Evolutionary conservation across 2,113 vertebrate species (phyloP).

Genomic region (Lagenorhynchus albirostris): DNA sequence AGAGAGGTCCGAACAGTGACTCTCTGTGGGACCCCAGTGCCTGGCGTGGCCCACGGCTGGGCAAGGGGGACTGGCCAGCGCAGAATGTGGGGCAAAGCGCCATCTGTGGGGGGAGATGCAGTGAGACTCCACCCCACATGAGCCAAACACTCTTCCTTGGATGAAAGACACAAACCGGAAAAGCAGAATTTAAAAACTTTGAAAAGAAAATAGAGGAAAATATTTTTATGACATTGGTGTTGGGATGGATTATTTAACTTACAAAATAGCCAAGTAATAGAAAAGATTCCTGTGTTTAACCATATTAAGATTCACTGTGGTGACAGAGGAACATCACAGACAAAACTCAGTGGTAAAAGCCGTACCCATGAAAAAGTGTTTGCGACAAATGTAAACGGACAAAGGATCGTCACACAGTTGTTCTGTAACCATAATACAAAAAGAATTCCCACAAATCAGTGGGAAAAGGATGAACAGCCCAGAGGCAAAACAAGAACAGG

Average conservation of each 20-base stretch:
- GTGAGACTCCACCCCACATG: rapidly evolving
- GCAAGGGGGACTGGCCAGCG: neutral
- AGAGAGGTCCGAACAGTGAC: rapidly evolving
- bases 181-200: neutral
- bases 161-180: no score
- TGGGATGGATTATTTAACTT: neutral
- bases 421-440: rapidly evolving
- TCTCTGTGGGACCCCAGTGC: no score
- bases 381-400: rapidly evolving
- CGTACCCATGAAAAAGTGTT: rapidly evolving
- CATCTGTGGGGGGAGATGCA: neutral
- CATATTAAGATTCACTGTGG: no score
- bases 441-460: neutral
- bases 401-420: rapidly evolving
- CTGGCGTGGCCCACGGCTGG: neutral
- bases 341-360: neutral
- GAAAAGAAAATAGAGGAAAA: neutral
- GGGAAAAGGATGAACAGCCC: neutral
- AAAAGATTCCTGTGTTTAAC: neutral
- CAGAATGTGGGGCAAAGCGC: neutral
- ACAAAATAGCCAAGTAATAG: neutral
- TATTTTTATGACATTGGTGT: rapidly evolving
- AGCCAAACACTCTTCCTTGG: rapidly evolving
- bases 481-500: rapidly evolving
- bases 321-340: rapidly evolving